Conservation (phyloP, 2,888 invertebrate species). For the Aphodius sticticus region DNA sequence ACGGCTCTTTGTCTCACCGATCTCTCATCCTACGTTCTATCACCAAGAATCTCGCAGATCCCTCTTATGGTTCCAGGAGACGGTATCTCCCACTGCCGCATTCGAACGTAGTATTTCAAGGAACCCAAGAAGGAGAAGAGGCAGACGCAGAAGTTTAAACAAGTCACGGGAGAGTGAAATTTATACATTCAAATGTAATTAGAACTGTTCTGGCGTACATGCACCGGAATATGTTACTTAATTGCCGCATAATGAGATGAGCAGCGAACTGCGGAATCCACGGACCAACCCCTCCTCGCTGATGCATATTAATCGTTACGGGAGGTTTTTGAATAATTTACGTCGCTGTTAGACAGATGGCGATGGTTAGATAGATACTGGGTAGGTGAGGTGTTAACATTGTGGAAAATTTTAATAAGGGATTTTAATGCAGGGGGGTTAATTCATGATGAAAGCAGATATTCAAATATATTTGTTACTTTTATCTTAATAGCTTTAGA, state of each 20-base stretch:
- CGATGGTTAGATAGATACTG: not conserved
- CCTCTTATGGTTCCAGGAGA: not conserved
- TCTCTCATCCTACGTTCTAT: not conserved
- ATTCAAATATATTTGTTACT: too few relatives aligned
- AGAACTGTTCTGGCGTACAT: not conserved
- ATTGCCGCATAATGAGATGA: not conserved
- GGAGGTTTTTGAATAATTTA: conserved; percentile 4
- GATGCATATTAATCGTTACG: not conserved
- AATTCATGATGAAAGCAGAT: too few relatives aligned
- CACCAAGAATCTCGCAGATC: not conserved
- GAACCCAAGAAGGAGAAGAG: not conserved
- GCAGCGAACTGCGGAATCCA: not conserved
- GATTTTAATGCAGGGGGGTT: not conserved
- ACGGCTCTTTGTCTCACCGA: not conserved
- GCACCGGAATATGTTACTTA: not conserved
- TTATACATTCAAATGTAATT: not conserved
- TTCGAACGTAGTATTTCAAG: not conserved
- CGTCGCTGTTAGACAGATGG: not conserved
- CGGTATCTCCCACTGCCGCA: not conserved
- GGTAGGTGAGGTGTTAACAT: not conserved
- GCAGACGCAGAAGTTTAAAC: not conserved
- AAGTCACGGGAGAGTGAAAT: not conserved
- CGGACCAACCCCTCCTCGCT: not conserved
- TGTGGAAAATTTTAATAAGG: not conserved
- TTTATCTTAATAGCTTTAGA: too few relatives aligned